A percentile compares a stretch with the other conserved stretches of the same genome.
Evolutionary conservation across 2,113 vertebrate genomes (phyloP).

Genomic region (Nansenia antarctica): DNA sequence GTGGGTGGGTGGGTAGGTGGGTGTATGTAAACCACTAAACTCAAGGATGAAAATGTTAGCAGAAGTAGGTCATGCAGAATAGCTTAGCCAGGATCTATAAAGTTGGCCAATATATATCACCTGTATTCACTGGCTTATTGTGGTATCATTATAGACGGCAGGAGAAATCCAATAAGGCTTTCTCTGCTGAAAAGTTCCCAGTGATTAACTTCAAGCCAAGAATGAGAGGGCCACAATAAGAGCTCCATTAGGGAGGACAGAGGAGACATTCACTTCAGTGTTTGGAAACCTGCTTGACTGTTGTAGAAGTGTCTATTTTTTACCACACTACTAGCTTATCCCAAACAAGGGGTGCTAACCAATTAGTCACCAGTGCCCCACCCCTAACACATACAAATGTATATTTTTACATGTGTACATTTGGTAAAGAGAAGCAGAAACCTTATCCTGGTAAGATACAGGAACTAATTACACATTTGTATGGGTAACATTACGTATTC

Average conservation of each 20-base stretch:
- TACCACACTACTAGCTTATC: background rate
- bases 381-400: no score
- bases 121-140: slow-evolving; percentile 45
- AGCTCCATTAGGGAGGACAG: slow-evolving; percentile 51
- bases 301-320: no score
- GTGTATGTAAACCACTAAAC: slow-evolving; percentile 15
- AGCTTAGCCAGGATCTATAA: slow-evolving; percentile 33
- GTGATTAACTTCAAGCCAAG: slow-evolving; percentile 54
- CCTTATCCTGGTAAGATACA: background rate
- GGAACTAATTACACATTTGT: no score
- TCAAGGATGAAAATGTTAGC: slow-evolving; percentile 30
- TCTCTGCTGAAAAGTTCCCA: slow-evolving; percentile 38
- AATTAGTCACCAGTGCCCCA: no score
- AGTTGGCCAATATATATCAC: slow-evolving; percentile 37
- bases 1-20: slow-evolving; percentile 31
- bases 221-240: slow-evolving; percentile 31
- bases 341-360: no score
- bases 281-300: slow-evolving; percentile 49
- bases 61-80: slow-evolving; percentile 55
- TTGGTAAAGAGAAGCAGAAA: slow-evolving; percentile 20
- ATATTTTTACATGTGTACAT: slow-evolving; percentile 32
- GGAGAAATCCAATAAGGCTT: slow-evolving; percentile 57
- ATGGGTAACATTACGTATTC: no score
- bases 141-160: slow-evolving; percentile 38
- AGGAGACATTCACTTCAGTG: slow-evolving; percentile 45